Evolutionary conservation across 2,888 invertebrate species (phyloP).

Genomic region (Phlogophora meticulosa): DNA sequence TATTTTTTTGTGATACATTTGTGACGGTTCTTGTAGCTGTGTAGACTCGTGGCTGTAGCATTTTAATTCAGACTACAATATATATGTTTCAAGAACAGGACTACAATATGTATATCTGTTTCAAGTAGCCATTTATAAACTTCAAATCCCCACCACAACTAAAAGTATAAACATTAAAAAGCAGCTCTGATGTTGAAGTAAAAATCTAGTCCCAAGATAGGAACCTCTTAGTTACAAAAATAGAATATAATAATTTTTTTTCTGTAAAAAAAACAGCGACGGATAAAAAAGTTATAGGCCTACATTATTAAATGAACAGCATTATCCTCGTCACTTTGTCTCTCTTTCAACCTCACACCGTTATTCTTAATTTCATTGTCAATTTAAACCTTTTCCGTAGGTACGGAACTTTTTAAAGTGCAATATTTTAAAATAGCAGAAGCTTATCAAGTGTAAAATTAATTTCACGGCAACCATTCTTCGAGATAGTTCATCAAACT

Average conservation of each 20-base stretch:
- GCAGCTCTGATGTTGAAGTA: neutral
- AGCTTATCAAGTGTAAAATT: constrained; percentile 82
- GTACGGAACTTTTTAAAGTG: constrained; percentile 53
- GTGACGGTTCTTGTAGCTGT: constrained; percentile 30
- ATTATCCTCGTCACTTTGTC: constrained; percentile 24
- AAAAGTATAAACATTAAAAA: constrained; percentile 9
- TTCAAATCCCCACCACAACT: neutral
- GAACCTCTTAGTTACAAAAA: neutral
- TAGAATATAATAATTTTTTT: constrained; percentile 5
- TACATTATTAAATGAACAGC: constrained; percentile 31
- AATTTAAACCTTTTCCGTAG: constrained; percentile 48
- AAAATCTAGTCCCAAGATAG: neutral
- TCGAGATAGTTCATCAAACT: constrained; percentile 81
- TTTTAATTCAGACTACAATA: neutral
- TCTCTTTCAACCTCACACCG: constrained; percentile 4
- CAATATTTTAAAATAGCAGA: constrained; percentile 68
- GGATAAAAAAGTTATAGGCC: constrained; percentile 14
- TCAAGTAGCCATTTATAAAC: neutral
- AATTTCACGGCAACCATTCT: constrained; percentile 77
- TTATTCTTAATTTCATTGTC: constrained; percentile 49
- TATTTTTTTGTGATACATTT: constrained; percentile 57
- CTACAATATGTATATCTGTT: too few species aligned
- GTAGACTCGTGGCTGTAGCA: constrained; percentile 14
- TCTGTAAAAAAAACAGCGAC: neutral
- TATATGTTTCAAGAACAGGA: neutral